A percentile compares a stretch with the other conserved stretches of the same genome.
These are phyloP conservation scores for Adineta ricciae DNA, from an alignment of 2,888 invertebrate species.

Conservation along the genomic window DNA sequence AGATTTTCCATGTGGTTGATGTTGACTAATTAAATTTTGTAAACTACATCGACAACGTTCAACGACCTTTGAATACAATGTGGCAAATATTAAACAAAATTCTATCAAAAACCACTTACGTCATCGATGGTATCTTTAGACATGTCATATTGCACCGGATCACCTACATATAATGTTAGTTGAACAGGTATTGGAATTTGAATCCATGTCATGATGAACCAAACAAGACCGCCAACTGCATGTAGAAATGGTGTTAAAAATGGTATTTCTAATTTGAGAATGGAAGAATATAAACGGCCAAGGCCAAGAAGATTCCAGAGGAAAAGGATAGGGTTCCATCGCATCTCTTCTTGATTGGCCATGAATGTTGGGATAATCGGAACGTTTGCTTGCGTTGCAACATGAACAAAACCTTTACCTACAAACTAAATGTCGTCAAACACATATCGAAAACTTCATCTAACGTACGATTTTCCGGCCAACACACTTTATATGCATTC, in stretches of 20 bases:
- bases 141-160: neutral
- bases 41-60: neutral
- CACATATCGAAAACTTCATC: no score
- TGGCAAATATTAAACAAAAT: neutral
- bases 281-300: neutral
- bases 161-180: neutral
- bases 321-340: neutral
- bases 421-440: no score
- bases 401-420: neutral
- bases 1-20: neutral
- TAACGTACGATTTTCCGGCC: neutral
- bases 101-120: neutral
- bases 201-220: neutral
- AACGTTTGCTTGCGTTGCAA: neutral
- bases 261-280: neutral
- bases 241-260: neutral
- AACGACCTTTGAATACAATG: neutral
- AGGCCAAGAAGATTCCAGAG: neutral
- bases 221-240: neutral
- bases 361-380: neutral
- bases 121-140: neutral
- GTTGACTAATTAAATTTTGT: neutral
- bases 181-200: neutral
- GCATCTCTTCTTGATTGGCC: neutral
- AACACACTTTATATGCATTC: neutral